Evolutionary conservation across 2,797 vertebrate genomes (phyloP), one percentile per base, ranked within the genome.

Genomic region (Brachyrhaphis roseni): DNA sequence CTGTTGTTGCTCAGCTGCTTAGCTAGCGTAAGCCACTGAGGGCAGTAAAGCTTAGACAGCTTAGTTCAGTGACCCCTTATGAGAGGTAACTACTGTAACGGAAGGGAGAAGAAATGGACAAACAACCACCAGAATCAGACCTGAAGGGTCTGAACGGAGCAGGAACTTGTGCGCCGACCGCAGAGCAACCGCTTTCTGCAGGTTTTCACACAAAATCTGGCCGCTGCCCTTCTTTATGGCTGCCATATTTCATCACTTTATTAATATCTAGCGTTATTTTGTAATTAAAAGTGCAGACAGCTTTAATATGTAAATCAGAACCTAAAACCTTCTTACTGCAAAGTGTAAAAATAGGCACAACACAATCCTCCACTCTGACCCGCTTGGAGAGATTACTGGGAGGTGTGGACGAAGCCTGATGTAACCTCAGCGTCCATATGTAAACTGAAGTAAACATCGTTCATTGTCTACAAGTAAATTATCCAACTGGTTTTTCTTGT

Each of bases 41-140:
- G 87, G 82, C 79, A 89, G 88, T 84, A 93, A 92, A 94, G 91
- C 93, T 94, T 88, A 85, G 80, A 89, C 84, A 92, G 91, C 90
- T 94, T 93, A 93, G 87, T 86, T 94, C 87, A 91, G 90, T 91
- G 91, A 93, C 90, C 92, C 88, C 91, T 80, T 90, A 93, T 77
- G 72, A 82, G 82, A 80, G 78, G 75, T 77, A 79, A 75, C 70
- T 78, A 74, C 74, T 46, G 74, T 74, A 87, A 92, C 90, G 79
- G 80, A 92, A 90, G 89, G 86, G 82, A 77, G 39, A 79, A 68
- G 41, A 64, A 68, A 62, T 13, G 76, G 84, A 78, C 83, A 83
- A 88, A 81, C 73, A 84, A 82, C 55, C 18, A n/a, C 39, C 62
- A 57, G 78, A 86, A 82, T 79, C 74, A 76, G 45, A 78, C 72